Evolutionary conservation across 2,113 vertebrate genomes (phyloP), one percentile per base, ranked within the genome.

Genomic region (Lynx canadensis): DNA sequence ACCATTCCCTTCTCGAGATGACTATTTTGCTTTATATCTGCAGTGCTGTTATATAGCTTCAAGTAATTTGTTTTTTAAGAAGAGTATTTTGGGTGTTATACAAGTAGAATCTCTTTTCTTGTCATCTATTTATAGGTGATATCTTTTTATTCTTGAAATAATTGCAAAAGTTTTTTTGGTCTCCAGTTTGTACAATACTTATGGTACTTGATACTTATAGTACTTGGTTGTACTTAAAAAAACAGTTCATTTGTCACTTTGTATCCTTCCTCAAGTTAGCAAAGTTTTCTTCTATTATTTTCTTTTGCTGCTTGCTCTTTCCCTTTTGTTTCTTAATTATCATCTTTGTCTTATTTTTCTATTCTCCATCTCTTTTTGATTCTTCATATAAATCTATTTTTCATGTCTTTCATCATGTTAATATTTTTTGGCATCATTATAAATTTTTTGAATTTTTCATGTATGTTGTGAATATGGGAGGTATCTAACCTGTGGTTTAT

Each of bases 1-100:
- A 63, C 5, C 15, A 31, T 89, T 84, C n/a, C 21, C 27, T 91
- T 68, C 23, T 60, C 16, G 7, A 80, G n/a, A 71, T 36, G 29
- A 21, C 50, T 80, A 74, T 82, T 68, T 83, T 80, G 19, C 66
- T 82, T 82, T 45, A 60, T 60, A 41, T 92, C 23, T 73, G 10
- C 21, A 89, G 78, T 21, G 31, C 21, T 89, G 15, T 48, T 74
- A 52, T 38, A 27, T 55, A 92, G 38, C 36, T 73, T 41, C 31
- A 81, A 48, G 33, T 66, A 89, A 66, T 80, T 89, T 79, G 78
- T 66, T 68, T 92, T 81, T 92, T n/a, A 78, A 80, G 27, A 85
- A 85, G 3, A 68, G 14, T 68, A 7, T 65, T 79, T 88, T 63
- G 27, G 29, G 25, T 66, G 27, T 52, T 57, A 8, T 7, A 57